Conservation (phyloP, 2,888 invertebrate genomes). For the Calameuta filiformis region DNA sequence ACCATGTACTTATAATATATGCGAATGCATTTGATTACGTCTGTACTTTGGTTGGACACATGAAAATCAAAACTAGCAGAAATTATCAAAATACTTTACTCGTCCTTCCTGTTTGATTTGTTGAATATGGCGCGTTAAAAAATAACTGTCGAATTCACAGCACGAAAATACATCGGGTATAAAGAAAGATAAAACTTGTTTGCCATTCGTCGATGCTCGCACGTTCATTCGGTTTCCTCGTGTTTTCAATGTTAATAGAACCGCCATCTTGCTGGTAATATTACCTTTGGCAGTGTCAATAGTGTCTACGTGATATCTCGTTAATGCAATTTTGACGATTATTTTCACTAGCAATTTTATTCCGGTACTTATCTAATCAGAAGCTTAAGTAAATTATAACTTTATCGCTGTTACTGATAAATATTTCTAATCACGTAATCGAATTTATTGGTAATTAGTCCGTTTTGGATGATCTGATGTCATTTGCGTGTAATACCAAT, state of each 20-base stretch:
- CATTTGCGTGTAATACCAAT: background rate
- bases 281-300: background rate
- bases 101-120: too few relatives aligned
- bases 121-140: too few relatives aligned
- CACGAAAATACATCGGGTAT: background rate
- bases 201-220: background rate
- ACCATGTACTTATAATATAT: background rate
- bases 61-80: too few relatives aligned
- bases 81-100: too few relatives aligned
- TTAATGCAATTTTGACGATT: background rate
- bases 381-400: background rate
- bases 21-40: background rate
- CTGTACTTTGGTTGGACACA: background rate
- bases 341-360: background rate
- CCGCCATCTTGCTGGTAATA: background rate
- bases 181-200: background rate
- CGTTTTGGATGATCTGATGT: background rate
- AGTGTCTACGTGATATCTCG: background rate
- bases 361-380: background rate
- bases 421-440: background rate
- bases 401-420: background rate
- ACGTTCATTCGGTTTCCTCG: background rate
- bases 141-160: background rate
- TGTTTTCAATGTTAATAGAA: background rate
- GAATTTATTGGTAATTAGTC: background rate